phyloP scores from a whole-genome alignment of 2,113 vertebrate species.

The Alligator sinensis region DNA sequence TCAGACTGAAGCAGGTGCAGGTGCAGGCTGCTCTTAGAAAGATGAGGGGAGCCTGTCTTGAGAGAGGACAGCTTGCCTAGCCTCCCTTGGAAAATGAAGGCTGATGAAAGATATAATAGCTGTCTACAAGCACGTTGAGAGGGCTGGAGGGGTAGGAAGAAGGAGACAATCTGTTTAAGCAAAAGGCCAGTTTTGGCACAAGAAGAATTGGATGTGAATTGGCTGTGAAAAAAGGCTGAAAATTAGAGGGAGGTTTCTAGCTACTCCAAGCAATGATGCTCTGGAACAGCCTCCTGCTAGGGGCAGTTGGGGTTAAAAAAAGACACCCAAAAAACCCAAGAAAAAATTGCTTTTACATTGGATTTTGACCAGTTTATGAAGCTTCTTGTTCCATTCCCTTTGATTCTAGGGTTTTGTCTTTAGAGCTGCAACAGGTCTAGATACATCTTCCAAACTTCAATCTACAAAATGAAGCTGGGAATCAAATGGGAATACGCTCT shows the following conservation, averaged over 20 bases:
- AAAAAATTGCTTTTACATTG: no score
- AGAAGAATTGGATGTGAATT: constrained; percentile 60
- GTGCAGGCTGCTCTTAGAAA: background rate
- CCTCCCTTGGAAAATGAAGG: background rate
- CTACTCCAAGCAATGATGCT: constrained; percentile 20
- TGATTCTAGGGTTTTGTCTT: background rate
- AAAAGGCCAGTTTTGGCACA: constrained; percentile 21
- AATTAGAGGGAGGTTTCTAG: constrained; percentile 51
- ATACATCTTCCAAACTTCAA: background rate
- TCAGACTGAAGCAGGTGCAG: background rate
- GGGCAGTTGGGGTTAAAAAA: background rate
- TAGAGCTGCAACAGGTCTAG: background rate
- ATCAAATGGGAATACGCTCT: background rate
- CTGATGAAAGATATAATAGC: background rate
- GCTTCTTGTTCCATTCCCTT: background rate
- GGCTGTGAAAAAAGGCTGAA: constrained; percentile 57
- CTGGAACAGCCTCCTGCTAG: constrained; percentile 11
- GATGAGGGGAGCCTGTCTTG: background rate
- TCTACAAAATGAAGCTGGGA: background rate
- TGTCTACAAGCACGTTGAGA: background rate
- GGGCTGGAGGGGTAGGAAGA: constrained; percentile 44
- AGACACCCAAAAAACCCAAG: no score
- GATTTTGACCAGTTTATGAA: no score
- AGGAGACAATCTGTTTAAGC: constrained; percentile 16
- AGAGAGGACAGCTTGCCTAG: background rate